Evolutionary conservation across 2,888 invertebrate species (phyloP), one percentile per base, ranked within the genome.

Genomic region (Eilema sororculum): DNA sequence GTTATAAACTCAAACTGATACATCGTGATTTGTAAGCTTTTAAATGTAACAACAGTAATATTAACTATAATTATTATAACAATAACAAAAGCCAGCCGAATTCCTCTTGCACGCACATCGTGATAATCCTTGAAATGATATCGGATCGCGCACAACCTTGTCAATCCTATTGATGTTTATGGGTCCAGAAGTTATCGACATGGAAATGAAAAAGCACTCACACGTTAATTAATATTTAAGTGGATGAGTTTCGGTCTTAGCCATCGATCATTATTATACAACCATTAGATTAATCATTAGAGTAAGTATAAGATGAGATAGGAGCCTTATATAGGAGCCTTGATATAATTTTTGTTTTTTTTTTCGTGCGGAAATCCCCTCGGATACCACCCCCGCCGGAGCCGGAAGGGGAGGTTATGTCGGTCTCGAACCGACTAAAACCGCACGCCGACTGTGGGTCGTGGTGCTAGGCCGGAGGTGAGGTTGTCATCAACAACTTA

Each of bases 71-170:
- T 77, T 74, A 77, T 68, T 65, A 61, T 68, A 67, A 74, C 67
- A 65, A 83, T 81, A 84, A 84, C 78, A 79, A 84, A 83, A 84
- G 78, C 81, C 81, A 85, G 83, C 83, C 84, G 83, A 89, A 91
- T 89, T 86, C 87, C 78, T 87, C 78, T 76, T 80, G 82, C 89
- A 90, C 90, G 89, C 88, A 88, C 80, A 81, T 86, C 90, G 87
- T 90, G 89, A 88, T 83, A 73, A 80, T 85, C 89, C 87, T 88
- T 88, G 85, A 73, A 74, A 73, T 70, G 70, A 78, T 81, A 85
- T 84, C 79, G 75, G 66, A 84, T 82, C 74, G 80, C 83, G 83
- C 86, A 87, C 84, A 85, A 83, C 91, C 91, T 91, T 87, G 89
- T 86, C 86, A 84, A 79, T 86, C 80, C 84, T 81, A 83, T 83